These are phyloP conservation scores for Berghia stephanieae DNA, from an alignment of 1,140 invertebrate genomes.

Conservation along the genomic window DNA sequence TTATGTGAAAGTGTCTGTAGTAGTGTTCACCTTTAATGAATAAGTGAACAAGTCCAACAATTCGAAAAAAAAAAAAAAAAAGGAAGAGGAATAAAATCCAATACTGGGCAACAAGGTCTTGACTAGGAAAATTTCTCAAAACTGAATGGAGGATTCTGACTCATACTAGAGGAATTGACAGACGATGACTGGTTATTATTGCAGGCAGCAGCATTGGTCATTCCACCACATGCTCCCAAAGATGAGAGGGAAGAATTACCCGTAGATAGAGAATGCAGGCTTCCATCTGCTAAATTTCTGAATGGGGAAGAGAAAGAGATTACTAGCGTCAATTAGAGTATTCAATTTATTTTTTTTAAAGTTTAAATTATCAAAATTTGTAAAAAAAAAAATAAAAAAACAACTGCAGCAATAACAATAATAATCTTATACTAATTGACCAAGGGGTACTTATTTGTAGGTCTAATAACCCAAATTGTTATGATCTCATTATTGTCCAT, in stretches of 20 bases:
- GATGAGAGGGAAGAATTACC: neutral
- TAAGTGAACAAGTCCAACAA: neutral
- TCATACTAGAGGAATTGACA: constrained; percentile 30
- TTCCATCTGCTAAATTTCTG: constrained; percentile 20
- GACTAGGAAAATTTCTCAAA: constrained; percentile 59
- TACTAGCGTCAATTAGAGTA: neutral
- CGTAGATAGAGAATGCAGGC: neutral
- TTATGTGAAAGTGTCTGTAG: neutral
- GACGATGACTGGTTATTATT: constrained; percentile 32
- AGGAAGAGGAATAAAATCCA: neutral
- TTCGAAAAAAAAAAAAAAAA: neutral
- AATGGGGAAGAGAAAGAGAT: neutral
- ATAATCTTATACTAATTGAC: no score
- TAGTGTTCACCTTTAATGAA: neutral
- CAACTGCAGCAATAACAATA: no score
- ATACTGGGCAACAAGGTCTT: constrained; percentile 10
- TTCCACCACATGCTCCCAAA: neutral
- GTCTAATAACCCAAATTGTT: no score
- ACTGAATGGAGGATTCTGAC: constrained; percentile 55
- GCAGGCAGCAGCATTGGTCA: constrained; percentile 28
- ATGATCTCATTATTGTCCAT: no score
- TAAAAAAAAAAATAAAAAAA: constrained; percentile 8
- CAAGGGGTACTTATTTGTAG: no score
- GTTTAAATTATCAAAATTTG: no score
- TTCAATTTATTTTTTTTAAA: no score